Base-by-base conservation (phyloP, 2,113 vertebrate species). In the Capra hircus region DNA sequence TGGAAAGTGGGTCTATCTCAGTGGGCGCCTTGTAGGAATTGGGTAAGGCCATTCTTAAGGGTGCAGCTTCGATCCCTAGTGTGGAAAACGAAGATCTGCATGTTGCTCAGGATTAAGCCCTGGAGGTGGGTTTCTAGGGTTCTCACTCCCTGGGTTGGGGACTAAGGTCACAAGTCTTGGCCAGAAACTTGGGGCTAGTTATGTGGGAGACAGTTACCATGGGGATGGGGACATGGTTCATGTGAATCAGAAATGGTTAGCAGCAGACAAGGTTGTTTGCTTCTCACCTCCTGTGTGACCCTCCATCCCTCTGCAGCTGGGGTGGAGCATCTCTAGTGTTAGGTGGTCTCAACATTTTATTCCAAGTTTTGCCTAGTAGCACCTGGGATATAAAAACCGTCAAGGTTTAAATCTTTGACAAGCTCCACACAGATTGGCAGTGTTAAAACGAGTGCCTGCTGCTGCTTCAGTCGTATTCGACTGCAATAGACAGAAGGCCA, bases 401-500 rank as follows among this genome's bases (percentile, higher is more conserved):
- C 2, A 16, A 45, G 6, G 4, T 8, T 8, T 48, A 30, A 80
- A 14, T 36, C 36, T 50, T 80, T 33, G 14, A 80, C 9, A 48
- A 50, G 8, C 9, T 19, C 5, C 8, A 48, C 27, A 78, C 28
- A 80, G 45, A 10, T 6, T 10, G 8, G 19, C 2, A 19, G 64
- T 10, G 64, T 19, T 67, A n/a, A 55, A 36, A 36, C 36, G 36
- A 36, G 36, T 36, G 36, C 36, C 9, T 27, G 2, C 25, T 12
- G 11, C 27, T 28, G 25, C 27, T 6, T 60, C 27, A 60, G 27
- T 60, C 5, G 1, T 28, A 1, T 60, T 27, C 0, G 55, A 25
- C 23, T 11, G 23, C 0, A 4, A 4, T 25, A 57, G 55, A 10
- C 19, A 0, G 2, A 1, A 23, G 55, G 7, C 55, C 55, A 25